Conservation (phyloP, 2,888 invertebrate species). For the Shargacucullia verbasci region DNA sequence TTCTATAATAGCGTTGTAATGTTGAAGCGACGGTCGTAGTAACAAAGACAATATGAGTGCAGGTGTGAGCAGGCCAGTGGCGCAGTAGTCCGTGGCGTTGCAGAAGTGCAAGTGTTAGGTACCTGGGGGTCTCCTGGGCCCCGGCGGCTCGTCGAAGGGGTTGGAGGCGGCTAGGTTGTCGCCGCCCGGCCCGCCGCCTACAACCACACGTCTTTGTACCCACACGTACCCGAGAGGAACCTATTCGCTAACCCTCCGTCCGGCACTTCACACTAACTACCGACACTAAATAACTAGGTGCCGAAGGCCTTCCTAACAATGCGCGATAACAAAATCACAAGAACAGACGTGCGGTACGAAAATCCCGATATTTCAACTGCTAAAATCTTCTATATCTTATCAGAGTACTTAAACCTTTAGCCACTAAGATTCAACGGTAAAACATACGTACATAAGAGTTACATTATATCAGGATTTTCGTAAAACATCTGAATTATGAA, state of each 20-base stretch:
- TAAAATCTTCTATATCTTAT: no score
- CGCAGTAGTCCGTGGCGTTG: conserved; percentile 57
- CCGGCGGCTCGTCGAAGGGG: conserved; percentile 94
- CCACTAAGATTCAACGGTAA: no score
- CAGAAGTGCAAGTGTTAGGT: conserved; percentile 74
- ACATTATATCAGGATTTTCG: no score
- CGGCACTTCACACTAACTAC: conserved; percentile 34
- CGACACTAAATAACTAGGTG: conserved; percentile 9
- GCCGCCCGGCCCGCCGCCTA: conserved; percentile 87
- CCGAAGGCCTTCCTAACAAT: conserved; percentile 7
- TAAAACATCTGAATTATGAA: no score
- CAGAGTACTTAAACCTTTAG: no score
- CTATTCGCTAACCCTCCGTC: conserved; percentile 34
- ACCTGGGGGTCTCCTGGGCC: conserved; percentile 87
- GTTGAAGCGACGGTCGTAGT: no score
- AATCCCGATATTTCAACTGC: not conserved
- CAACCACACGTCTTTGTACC: conserved; percentile 75
- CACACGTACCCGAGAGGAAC: conserved; percentile 57
- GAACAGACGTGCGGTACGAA: not conserved
- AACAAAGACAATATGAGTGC: no score
- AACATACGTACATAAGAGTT: no score
- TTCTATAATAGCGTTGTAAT: not conserved
- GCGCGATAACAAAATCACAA: not conserved
- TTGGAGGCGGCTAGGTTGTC: conserved; percentile 96
- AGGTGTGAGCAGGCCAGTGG: conserved; percentile 11